Base-by-base conservation (phyloP, 1,140 invertebrate genomes). In the Lepeophtheirus salmonis region DNA sequence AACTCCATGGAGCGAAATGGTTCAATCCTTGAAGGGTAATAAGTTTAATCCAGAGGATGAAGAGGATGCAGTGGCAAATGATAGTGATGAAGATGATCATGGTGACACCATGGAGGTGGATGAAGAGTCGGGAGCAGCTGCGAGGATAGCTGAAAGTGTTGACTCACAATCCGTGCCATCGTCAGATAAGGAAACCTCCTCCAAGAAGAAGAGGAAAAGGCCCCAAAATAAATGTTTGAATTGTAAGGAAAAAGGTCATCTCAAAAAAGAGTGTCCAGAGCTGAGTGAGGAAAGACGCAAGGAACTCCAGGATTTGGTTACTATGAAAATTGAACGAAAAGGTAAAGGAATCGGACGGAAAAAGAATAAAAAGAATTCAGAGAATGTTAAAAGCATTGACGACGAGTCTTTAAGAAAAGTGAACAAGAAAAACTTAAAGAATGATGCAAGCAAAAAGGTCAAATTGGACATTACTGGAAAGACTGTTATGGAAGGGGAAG, bases 1-100 rank as follows among this genome's bases (percentile, higher is more conserved):
- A 50, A 84, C 82, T 26, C 77, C 81, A 67, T 85, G 83, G 83
- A 71, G 75, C 50, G 70, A 79, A 61, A 79, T 84, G 79, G 30
- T 41, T 41, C 30, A 41, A n/a, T 41, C 30, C n/a, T 10, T 10
- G 30, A 41, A 41, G 30, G 30, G 6, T n/a, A 41, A n/a, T 41
- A 41, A n/a, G 6, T 41, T 41, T n/a, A 41, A 41, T 41, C 30
- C 26, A 14, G 55, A 57, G 16, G 3, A 23, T 57, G 55, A 57
- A 57, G 55, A 17, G 1, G 23, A 72, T 64, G 70, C 76, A 58
- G 67, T 70, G 56, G 65, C 66, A 41, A 65, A 71, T 30, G 69
- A 74, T 54, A 65, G 68, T 49, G 69, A 70, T 51, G 72, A 75
- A 63, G 69, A 73, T 61, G 65, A 73, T 66, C 69, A 23, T 12